Evolutionary conservation across 2,797 vertebrate species (phyloP).

Genomic region (Chaetophractus vellerosus): DNA sequence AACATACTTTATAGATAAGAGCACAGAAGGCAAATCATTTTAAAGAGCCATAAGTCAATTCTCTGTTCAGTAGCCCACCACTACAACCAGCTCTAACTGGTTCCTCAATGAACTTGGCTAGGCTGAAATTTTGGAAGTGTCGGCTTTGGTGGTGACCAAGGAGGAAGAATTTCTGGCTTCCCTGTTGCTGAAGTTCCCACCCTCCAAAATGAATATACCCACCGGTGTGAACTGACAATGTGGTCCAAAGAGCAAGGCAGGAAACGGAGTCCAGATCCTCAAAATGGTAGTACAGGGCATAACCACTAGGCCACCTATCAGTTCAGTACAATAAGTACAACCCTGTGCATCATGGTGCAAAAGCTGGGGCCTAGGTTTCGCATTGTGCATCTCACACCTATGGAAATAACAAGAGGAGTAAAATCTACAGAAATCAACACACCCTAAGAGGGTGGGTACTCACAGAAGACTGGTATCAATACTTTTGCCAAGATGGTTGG

Average conservation of each 20-base stretch:
- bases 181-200: conserved; percentile 79
- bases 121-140: conserved; percentile 69
- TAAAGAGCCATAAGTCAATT: conserved; percentile 51
- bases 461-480: conserved; percentile 73
- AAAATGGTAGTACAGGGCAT: conserved; percentile 78
- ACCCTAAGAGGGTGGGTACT: conserved; percentile 73
- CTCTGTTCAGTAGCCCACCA: conserved; percentile 64
- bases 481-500: conserved; percentile 73
- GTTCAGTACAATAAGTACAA: conserved; percentile 83
- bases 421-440: conserved; percentile 83
- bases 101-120: conserved; percentile 75
- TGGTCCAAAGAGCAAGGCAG: conserved; percentile 85
- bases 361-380: conserved; percentile 84
- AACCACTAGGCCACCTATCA: conserved; percentile 79
- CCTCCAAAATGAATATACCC: conserved; percentile 83
- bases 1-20: conserved; percentile 39
- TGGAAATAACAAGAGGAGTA: conserved; percentile 85
- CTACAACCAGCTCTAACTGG: conserved; percentile 67
- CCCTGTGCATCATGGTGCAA: conserved; percentile 81
- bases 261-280: conserved; percentile 78
- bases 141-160: conserved; percentile 77
- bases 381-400: conserved; percentile 84
- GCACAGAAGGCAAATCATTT: conserved; percentile 51
- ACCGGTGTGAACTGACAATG: conserved; percentile 84
- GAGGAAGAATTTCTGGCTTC: conserved; percentile 71